phyloP scores from a whole-genome alignment of 92 coral and sea anemone genomes.

The Phymanthus crucifer region DNA sequence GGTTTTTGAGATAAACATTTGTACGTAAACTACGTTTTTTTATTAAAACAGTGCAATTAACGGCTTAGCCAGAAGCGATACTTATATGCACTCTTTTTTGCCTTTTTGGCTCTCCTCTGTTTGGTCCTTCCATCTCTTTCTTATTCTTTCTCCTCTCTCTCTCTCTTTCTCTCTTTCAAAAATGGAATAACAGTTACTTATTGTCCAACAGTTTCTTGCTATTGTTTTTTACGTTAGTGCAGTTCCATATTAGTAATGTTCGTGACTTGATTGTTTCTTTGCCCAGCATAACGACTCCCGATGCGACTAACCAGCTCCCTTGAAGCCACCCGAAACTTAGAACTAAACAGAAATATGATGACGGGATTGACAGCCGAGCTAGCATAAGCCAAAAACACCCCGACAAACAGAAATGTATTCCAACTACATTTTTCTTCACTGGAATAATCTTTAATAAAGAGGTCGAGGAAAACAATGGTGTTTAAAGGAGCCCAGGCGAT shows the following conservation, averaged over 20 bases:
- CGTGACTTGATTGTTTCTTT: neutral
- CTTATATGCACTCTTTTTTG: too few relatives aligned
- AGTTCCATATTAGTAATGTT: neutral
- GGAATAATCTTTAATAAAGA: neutral
- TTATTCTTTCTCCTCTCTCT: neutral
- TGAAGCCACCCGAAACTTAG: slow-evolving; percentile 21
- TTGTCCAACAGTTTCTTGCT: neutral
- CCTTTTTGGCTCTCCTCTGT: too few relatives aligned
- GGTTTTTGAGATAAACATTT: too few relatives aligned
- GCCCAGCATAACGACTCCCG: neutral
- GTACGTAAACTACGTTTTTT: too few relatives aligned
- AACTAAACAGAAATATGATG: slow-evolving; percentile 19
- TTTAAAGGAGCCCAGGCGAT: slow-evolving; percentile 25
- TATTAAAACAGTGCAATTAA: too few relatives aligned
- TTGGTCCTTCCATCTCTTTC: too few relatives aligned
- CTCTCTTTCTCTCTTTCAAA: neutral
- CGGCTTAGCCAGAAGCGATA: too few relatives aligned
- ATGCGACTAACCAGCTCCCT: slow-evolving; percentile 17
- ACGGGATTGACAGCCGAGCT: slow-evolving; percentile 23
- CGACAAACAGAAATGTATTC: neutral
- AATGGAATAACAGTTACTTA: neutral
- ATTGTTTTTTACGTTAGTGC: neutral
- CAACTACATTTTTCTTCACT: neutral
- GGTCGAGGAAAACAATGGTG: neutral
- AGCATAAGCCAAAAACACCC: slow-evolving; percentile 16